These are phyloP conservation scores for Parotocinclus haroldoi DNA, from an alignment of 2,797 vertebrate species.

Conservation along the genomic window DNA sequence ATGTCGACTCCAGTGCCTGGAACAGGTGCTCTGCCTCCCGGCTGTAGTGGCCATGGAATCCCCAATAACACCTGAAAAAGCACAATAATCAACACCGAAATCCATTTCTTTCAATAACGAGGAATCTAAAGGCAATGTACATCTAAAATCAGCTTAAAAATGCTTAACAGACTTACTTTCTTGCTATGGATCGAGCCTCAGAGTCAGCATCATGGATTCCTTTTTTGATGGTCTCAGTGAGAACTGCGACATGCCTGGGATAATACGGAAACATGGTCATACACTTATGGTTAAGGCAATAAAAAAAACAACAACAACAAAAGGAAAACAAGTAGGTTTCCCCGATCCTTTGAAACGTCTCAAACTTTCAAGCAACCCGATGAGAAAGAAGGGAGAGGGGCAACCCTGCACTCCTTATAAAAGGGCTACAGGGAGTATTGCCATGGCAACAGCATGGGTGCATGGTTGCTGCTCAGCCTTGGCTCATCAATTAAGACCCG, in stretches of 20 bases:
- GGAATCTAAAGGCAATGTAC: too few species aligned
- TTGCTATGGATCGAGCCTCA: slow-evolving; percentile 92
- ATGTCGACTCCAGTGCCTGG: slow-evolving; percentile 89
- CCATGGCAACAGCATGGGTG: slow-evolving; percentile 55
- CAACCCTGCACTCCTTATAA: slow-evolving; percentile 57
- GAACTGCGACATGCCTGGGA: slow-evolving; percentile 90
- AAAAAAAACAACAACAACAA: background rate
- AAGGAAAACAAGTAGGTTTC: slow-evolving; percentile 1
- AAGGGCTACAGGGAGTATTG: slow-evolving; percentile 54
- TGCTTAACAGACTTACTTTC: slow-evolving; percentile 83
- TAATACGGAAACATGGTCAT: slow-evolving; percentile 62
- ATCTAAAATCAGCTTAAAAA: background rate
- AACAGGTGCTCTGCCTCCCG: slow-evolving; percentile 92
- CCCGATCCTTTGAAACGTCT: slow-evolving; percentile 30
- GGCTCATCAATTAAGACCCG: slow-evolving; percentile 61
- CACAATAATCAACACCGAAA: background rate
- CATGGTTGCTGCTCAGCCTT: slow-evolving; percentile 47
- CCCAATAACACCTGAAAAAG: slow-evolving; percentile 89
- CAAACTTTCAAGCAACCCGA: slow-evolving; percentile 31
- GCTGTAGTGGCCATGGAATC: slow-evolving; percentile 92
- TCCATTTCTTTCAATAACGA: background rate
- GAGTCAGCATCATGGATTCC: slow-evolving; percentile 97
- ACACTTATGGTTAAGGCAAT: too few species aligned
- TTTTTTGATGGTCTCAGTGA: slow-evolving; percentile 96
- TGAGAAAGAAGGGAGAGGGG: slow-evolving; percentile 50